phyloP scores from a whole-genome alignment of 1,140 invertebrate species.

The Cephus cinctus region DNA sequence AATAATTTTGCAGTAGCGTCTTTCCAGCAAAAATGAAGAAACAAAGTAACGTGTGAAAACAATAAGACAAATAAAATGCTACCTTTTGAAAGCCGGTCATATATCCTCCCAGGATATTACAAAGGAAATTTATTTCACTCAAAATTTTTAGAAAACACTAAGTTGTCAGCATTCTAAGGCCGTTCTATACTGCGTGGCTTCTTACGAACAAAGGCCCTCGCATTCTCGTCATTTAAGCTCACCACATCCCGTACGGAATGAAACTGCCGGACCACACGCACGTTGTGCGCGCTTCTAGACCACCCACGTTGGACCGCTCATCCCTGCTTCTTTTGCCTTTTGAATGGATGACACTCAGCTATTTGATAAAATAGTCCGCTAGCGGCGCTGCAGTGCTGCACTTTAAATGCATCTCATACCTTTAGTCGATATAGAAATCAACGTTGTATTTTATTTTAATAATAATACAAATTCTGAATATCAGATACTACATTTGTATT shows the following conservation, averaged over 20 bases:
- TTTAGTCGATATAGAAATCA: too few species aligned
- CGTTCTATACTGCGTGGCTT: slow-evolving; percentile 13
- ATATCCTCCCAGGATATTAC: slow-evolving; percentile 2
- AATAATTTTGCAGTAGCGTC: too few species aligned
- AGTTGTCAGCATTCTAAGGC: not conserved
- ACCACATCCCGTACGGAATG: slow-evolving; percentile 25
- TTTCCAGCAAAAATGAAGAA: not conserved
- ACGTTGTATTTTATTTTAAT: too few species aligned
- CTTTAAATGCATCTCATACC: too few species aligned
- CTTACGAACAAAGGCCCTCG: slow-evolving; percentile 27
- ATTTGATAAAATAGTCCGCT: too few species aligned
- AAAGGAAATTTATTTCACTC: slow-evolving; percentile 1
- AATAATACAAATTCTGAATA: too few species aligned
- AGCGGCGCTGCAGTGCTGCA: too few species aligned
- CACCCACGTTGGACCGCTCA: slow-evolving; percentile 34
- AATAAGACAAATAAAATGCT: not conserved
- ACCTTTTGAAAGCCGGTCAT: not conserved
- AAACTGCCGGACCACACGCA: slow-evolving; percentile 36
- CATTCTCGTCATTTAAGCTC: slow-evolving; percentile 27
- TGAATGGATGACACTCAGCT: too few species aligned
- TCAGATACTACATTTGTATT: too few species aligned
- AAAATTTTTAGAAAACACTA: not conserved
- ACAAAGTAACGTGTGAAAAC: slow-evolving; percentile 22
- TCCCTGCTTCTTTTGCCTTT: too few species aligned
- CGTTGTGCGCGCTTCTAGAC: slow-evolving; percentile 22